Percentiles rank a stretch among this genome's conserved stretches.
Evolutionary conservation across 2,888 invertebrate genomes (phyloP).

Genomic region (Cerceris ruficornis): DNA sequence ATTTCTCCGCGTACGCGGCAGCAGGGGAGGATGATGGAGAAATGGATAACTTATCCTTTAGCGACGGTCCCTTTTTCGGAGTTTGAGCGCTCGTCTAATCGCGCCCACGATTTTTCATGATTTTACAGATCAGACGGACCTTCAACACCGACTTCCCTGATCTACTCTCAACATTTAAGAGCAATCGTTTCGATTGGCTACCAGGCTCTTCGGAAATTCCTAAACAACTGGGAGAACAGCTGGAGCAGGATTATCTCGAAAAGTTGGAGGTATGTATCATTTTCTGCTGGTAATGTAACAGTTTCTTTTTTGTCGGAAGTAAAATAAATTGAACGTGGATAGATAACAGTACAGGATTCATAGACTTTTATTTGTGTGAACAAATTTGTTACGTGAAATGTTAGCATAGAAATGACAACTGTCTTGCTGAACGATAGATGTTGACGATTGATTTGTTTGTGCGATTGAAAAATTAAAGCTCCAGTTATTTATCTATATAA

Average conservation of each 20-base stretch:
- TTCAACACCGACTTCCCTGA: constrained; percentile 81
- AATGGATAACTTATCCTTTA: not conserved
- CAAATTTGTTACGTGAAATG: too few relatives aligned
- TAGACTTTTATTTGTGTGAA: too few relatives aligned
- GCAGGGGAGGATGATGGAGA: constrained; percentile 28
- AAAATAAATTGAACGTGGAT: not conserved
- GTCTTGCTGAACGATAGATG: too few relatives aligned
- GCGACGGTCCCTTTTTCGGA: constrained; percentile 10
- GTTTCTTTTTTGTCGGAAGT: constrained; percentile 1
- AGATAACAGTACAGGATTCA: too few relatives aligned
- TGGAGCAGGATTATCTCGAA: constrained; percentile 80
- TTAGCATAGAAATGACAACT: too few relatives aligned
- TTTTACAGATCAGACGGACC: constrained; percentile 82
- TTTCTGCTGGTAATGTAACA: not conserved
- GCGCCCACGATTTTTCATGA: constrained; percentile 14
- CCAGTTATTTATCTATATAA: too few relatives aligned
- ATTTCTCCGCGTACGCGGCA: constrained; percentile 10
- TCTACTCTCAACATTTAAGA: constrained; percentile 81
- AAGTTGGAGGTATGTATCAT: constrained; percentile 80
- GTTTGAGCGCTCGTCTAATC: constrained; percentile 7
- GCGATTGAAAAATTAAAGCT: too few relatives aligned
- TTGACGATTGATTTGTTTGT: too few relatives aligned
- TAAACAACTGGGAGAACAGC: constrained; percentile 82
- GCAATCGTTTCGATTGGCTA: constrained; percentile 83
- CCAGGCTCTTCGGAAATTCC: constrained; percentile 82